Evolutionary conservation across 2,888 invertebrate species (phyloP).

Genomic region (Ligdia adustata): DNA sequence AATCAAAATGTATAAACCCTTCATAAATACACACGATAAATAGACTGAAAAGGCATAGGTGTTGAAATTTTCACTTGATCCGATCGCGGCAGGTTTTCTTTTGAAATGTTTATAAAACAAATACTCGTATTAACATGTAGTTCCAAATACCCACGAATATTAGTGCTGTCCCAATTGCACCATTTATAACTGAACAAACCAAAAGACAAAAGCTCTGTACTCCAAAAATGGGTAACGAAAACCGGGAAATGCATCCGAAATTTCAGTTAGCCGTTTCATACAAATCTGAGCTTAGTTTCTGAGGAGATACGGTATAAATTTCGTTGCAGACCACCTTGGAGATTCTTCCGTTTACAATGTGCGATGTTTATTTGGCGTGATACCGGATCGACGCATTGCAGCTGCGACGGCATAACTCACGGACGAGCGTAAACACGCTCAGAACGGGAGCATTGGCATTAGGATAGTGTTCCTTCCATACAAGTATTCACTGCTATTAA

Average conservation of each 20-base stretch:
- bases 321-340: slow-evolving; percentile 6
- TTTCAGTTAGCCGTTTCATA: neutral
- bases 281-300: neutral
- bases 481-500: too few species aligned
- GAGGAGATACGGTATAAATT: neutral
- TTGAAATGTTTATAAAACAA: too few species aligned
- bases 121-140: too few species aligned
- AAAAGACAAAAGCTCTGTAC: neutral
- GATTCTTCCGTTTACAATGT: slow-evolving; percentile 14
- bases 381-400: slow-evolving; percentile 33
- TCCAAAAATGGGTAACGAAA: neutral
- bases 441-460: neutral
- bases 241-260: slow-evolving; percentile 2
- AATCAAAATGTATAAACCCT: too few species aligned
- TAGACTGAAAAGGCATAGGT: too few species aligned
- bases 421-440: slow-evolving; percentile 26
- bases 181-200: neutral
- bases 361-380: slow-evolving; percentile 26
- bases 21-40: too few species aligned
- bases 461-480: neutral
- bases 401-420: slow-evolving; percentile 32
- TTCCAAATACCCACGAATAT: too few species aligned
- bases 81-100: too few species aligned
- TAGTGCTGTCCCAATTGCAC: too few species aligned
- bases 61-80: too few species aligned